Evolutionary conservation across 2,888 invertebrate species (phyloP).

Genomic region (Apantesis nais): DNA sequence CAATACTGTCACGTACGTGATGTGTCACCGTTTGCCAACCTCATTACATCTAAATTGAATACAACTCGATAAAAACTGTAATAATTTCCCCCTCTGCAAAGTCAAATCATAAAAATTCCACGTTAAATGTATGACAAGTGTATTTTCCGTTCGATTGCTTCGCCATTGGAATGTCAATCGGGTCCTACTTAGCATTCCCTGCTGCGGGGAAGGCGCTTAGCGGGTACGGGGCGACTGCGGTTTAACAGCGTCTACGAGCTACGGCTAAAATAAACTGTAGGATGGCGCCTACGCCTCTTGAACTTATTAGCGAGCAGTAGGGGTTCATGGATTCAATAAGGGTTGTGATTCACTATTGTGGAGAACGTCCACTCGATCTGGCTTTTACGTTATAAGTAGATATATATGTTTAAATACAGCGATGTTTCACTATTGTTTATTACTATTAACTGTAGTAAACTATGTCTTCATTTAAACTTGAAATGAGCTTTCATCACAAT

Average conservation of each 20-base stretch:
- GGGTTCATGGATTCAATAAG: slow-evolving; percentile 34
- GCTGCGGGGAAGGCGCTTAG: slow-evolving; percentile 41
- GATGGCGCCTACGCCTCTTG: slow-evolving; percentile 62
- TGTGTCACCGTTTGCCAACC: slow-evolving; percentile 24
- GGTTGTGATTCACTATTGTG: slow-evolving; percentile 21
- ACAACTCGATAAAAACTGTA: slow-evolving; percentile 36
- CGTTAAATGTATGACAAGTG: slow-evolving; percentile 79
- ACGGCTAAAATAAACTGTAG: slow-evolving; percentile 58
- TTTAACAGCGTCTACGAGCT: slow-evolving; percentile 15
- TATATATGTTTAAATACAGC: neutral
- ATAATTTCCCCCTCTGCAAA: slow-evolving; percentile 48
- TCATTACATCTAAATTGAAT: slow-evolving; percentile 34
- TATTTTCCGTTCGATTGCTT: slow-evolving; percentile 77
- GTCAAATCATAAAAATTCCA: slow-evolving; percentile 68
- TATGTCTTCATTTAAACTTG: no score
- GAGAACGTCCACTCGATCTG: slow-evolving; percentile 18
- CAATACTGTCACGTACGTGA: slow-evolving; percentile 20
- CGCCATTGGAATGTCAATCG: slow-evolving; percentile 72
- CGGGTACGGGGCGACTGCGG: slow-evolving; percentile 30
- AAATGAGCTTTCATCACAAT: no score
- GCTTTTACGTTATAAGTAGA: neutral
- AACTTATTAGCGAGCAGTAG: slow-evolving; percentile 64
- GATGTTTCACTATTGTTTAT: neutral
- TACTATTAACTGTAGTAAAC: neutral
- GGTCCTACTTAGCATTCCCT: slow-evolving; percentile 56